Percentiles rank a stretch among this genome's conserved stretches.
phyloP scores from a whole-genome alignment of 2,113 vertebrate genomes.

The Oreochromis spilurus region DNA sequence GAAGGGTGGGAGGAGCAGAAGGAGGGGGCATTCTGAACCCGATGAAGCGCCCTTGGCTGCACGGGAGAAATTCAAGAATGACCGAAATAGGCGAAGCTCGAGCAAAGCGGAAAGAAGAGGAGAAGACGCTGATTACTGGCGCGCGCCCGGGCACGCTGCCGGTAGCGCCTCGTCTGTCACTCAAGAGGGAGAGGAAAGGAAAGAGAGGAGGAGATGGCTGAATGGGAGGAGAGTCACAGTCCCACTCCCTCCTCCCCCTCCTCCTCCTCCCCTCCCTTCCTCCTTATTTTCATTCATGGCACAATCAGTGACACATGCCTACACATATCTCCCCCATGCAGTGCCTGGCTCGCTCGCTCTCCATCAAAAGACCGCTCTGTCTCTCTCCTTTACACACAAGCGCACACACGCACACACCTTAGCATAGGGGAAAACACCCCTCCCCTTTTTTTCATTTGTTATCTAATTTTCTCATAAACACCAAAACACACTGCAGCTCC shows the following conservation, averaged over 20 bases:
- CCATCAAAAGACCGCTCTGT: constrained; percentile 37
- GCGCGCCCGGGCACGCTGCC: constrained; percentile 35
- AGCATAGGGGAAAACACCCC: background rate
- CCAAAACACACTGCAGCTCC: background rate
- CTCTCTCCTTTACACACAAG: background rate
- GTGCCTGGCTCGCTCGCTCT: constrained; percentile 42
- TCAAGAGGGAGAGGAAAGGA: constrained; percentile 16
- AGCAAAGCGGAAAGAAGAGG: background rate
- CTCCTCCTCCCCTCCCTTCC: background rate
- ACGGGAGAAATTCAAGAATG: constrained; percentile 24
- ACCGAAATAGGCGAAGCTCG: background rate
- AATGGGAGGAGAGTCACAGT: constrained; percentile 48
- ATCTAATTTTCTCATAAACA: constrained; percentile 42
- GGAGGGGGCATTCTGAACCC: background rate
- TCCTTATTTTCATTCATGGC: constrained; percentile 76
- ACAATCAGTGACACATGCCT: constrained; percentile 63
- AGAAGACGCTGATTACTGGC: constrained; percentile 52
- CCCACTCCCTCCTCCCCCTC: background rate
- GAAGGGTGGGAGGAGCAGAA: background rate
- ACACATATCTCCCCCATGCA: constrained; percentile 50
- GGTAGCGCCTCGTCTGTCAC: constrained; percentile 30
- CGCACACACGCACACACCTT: background rate
- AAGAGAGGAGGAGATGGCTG: constrained; percentile 23
- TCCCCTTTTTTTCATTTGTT: background rate
- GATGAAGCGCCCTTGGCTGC: constrained; percentile 27